Evolutionary conservation across 1,140 invertebrate species (phyloP), one percentile per base, ranked within the genome.

Genomic region (Wiebesia pumilae): DNA sequence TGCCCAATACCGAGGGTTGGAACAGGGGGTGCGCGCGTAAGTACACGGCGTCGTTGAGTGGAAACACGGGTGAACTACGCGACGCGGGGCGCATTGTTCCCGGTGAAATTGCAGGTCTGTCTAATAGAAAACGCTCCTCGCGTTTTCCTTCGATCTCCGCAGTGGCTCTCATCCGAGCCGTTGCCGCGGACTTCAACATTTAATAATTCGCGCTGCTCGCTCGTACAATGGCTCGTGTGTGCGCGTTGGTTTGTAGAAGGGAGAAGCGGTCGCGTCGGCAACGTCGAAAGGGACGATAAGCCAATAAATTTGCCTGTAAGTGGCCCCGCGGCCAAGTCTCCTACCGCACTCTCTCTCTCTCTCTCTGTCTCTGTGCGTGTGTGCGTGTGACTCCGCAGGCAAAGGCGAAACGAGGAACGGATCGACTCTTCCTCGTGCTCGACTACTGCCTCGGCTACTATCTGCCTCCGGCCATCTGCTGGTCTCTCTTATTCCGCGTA

Each of bases 251-350:
- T 3, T 6, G 24, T 3, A 2, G 58, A 7, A 14, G 43, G 43
- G 43, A 14, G 43, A 7, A 47, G 14, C 43, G 14, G 3, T 19
- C n/a, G n/a, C 35, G 19, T 9, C 24, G 62, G 58, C 38, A 4
- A 54, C 51, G 51, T 54, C 30, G 62, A 35, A 38, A 62, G 80
- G 73, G 43, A 77, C 79, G 79, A 77, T 81, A 77, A 83, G 85
- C 85, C 85, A 86, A 86, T 83, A 86, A 86, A 86, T 86, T 86
- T 75, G 80, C 67, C 51, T 77, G 62, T 77, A 86, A 86, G 79
- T 86, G 85, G 85, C 79, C 83, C 58, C 51, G 71, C 82, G 82
- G 82, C 82, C 35, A 84, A 38, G 10, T 77, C 51, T 14, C 10
- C 21, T 19, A 10, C 51, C 51, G 9, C 51, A 54, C 54, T 43